A percentile compares a stretch with the other conserved stretches of the same genome.
Evolutionary conservation across 2,113 vertebrate genomes (phyloP).

Genomic region (Petaurus breviceps): DNA sequence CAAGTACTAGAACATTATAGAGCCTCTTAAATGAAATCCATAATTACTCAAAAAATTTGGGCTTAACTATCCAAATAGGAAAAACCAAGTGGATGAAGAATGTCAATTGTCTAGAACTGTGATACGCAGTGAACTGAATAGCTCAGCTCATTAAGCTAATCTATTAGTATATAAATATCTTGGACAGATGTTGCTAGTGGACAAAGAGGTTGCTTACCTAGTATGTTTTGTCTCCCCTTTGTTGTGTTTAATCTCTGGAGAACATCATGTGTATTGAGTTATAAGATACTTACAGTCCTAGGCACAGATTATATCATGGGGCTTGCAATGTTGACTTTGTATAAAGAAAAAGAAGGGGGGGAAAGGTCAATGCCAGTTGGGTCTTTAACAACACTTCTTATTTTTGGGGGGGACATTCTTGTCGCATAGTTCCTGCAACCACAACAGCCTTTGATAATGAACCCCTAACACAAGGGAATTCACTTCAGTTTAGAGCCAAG

Average conservation of each 20-base stretch:
- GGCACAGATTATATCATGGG: not conserved
- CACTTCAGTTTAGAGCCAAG: not conserved
- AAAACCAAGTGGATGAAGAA: not conserved
- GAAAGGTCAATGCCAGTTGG: not conserved
- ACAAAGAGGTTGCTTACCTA: not conserved
- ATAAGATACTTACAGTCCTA: not conserved
- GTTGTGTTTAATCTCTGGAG: not conserved
- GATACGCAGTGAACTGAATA: not conserved
- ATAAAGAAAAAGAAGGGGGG: not conserved
- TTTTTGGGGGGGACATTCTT: not conserved
- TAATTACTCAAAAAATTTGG: not conserved
- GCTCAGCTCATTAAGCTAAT: not conserved
- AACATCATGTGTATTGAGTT: not conserved
- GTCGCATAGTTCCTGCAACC: not conserved
- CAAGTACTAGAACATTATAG: not conserved
- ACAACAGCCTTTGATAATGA: not conserved
- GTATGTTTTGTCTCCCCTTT: not conserved
- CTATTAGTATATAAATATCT: not conserved
- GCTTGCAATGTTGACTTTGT: not conserved
- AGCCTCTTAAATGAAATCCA: not conserved
- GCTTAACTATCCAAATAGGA: not conserved
- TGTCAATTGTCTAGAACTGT: not conserved
- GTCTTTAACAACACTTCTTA: not conserved
- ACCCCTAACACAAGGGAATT: not conserved
- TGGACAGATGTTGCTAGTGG: not conserved